A percentile compares a stretch with the other conserved stretches of the same genome.
phyloP scores from a whole-genome alignment of 2,113 vertebrate genomes.

The Tachysurus vachellii region DNA sequence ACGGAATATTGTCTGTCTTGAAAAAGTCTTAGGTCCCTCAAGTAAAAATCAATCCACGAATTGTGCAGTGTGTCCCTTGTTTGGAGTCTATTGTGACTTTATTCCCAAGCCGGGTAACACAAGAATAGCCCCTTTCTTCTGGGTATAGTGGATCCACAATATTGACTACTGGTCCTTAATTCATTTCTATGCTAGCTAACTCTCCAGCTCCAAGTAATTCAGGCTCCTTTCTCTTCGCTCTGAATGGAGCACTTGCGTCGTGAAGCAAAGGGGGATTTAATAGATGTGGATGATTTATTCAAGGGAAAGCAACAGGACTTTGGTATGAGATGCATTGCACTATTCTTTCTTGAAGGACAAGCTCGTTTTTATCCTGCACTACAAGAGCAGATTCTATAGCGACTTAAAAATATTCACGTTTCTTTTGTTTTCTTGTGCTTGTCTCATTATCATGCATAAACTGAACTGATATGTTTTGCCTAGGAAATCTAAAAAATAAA shows the following conservation, averaged over 20 bases:
- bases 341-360: constrained; percentile 74
- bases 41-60: constrained; percentile 77
- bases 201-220: constrained; percentile 76
- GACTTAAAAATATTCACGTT: constrained; percentile 64
- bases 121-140: constrained; percentile 77
- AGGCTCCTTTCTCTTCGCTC: constrained; percentile 68
- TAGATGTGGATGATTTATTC: constrained; percentile 78
- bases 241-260: constrained; percentile 70
- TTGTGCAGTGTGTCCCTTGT: constrained; percentile 74
- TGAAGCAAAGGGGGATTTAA: constrained; percentile 73
- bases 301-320: constrained; percentile 69
- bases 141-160: constrained; percentile 77
- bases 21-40: constrained; percentile 76
- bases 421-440: constrained; percentile 2
- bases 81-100: constrained; percentile 77
- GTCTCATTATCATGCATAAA: constrained; percentile 42
- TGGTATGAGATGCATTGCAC: constrained; percentile 67
- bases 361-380: constrained; percentile 60
- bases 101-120: constrained; percentile 78
- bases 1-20: constrained; percentile 71
- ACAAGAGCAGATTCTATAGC: constrained; percentile 66
- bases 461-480: constrained; percentile 37
- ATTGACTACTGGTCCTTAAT: constrained; percentile 82
- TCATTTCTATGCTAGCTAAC: constrained; percentile 75
- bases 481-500: constrained; percentile 34